Base-by-base conservation (phyloP, 2,888 invertebrate genomes). In the Biston betularia region DNA sequence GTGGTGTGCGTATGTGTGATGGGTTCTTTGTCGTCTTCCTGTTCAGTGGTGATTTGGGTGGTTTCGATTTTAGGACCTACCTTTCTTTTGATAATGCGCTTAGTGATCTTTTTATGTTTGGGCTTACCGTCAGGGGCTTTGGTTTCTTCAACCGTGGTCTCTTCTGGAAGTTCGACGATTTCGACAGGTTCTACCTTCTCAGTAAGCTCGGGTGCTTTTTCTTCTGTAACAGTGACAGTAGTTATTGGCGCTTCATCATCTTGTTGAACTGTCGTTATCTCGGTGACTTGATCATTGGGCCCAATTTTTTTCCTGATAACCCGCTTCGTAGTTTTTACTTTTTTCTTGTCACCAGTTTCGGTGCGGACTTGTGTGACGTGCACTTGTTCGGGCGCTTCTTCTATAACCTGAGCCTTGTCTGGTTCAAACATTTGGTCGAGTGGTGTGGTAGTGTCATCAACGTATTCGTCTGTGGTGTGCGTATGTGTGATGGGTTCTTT, bases 21-120 rank as follows among this genome's bases (percentile, higher is more conserved):
- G 4, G 44, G 44, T 44, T 44, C 44, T 44, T 44, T 44, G 44
- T 44, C 44, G 12, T 44, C 44, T 44, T 44, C 44, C 11, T 44
- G 44, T 44, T 93, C 88, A 44, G 79, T 91, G 15, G 90, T 87
- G 0, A 83, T 73, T 0, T 85, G 84, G 66, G 86, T 89, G 45
- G 82, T 86, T 9, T 88, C 74, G n/a, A 48, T 48, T 15, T 48
- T 48, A 5, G 48, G 48, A 14, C 48, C 48, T 48, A 48, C 48
- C 48, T 48, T 48, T 48, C 15, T 48, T 68, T 75, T 75, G 72
- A 87, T 78, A 9, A 79, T 57, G 2, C 69, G 72, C 56, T 72
- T 81, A 7, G 62, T 73, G 6, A 88, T 73, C 15, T 84, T 75
- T 63, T 84, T 83, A 65, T 87, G 86, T 38, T 71, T 79, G 2